Conservation (phyloP, 1,140 invertebrate genomes). For the Choristoneura fumiferana region DNA sequence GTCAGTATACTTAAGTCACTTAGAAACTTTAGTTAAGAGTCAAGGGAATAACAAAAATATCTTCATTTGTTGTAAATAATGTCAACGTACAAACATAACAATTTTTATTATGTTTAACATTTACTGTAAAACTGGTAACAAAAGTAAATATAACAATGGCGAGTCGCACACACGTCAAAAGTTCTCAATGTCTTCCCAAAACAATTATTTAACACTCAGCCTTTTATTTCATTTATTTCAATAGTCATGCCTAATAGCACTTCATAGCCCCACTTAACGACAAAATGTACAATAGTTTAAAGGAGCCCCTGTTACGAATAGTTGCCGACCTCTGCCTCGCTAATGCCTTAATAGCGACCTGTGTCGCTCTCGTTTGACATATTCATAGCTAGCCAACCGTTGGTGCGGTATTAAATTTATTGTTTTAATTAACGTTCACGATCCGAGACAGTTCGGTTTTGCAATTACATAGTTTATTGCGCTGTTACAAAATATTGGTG, state of each 20-base stretch:
- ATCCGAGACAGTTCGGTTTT: constrained; percentile 44
- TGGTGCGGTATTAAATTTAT: constrained; percentile 54
- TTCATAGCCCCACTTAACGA: constrained; percentile 43
- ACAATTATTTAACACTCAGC: too few relatives aligned
- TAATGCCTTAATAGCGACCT: constrained; percentile 42
- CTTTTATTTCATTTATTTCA: too few relatives aligned
- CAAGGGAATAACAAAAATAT: too few relatives aligned
- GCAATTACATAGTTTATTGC: constrained; percentile 37
- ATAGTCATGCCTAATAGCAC: neutral
- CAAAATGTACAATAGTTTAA: constrained; percentile 57
- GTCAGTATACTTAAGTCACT: too few relatives aligned
- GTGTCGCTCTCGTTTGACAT: constrained; percentile 51
- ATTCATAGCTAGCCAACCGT: constrained; percentile 58
- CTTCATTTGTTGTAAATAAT: too few relatives aligned
- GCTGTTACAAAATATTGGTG: constrained; percentile 19
- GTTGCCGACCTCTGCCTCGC: constrained; percentile 51
- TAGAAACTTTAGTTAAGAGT: too few relatives aligned
- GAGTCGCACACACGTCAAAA: too few relatives aligned
- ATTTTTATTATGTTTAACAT: too few relatives aligned
- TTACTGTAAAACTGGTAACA: too few relatives aligned
- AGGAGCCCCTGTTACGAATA: constrained; percentile 41
- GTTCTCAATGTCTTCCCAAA: too few relatives aligned
- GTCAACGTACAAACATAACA: too few relatives aligned
- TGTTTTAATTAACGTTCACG: constrained; percentile 64
- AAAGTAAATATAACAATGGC: too few relatives aligned